Evolutionary conservation across 2,113 vertebrate species (phyloP), one percentile per base, ranked within the genome.

Genomic region (Ammodytes marinus): DNA sequence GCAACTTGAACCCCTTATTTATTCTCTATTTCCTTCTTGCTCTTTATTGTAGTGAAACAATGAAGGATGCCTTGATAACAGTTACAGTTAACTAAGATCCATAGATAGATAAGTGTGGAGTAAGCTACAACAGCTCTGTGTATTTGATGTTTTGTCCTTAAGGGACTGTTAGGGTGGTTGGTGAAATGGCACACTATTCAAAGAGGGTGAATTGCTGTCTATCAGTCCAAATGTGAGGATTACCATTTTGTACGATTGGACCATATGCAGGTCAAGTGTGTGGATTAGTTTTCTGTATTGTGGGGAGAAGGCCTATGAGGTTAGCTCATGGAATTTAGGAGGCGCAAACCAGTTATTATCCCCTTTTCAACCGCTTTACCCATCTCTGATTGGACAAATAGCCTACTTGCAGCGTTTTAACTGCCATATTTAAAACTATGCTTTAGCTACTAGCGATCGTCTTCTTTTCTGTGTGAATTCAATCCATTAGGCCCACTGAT

Each of bases 41-140:
- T 74, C 79, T 85, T 84, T 83, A 85, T 64, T 86, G 42, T 60
- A 52, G 65, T 60, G 39, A 82, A 87, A 83, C 84, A 74, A 80
- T 66, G 68, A 83, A 69, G 54, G 67, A 72, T 82, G 74, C 77
- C 70, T 79, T 83, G 75, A 90, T 87, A 63, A 84, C 74, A 79
- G 47, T 45, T 80, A 84, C 75, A 88, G 74, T 81, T 35, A 58
- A 46, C 53, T n/a, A 37, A 69, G 70, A 88, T 79, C 84, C 72
- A 87, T 75, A 12, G 43, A 47, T 54, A 77, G 81, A 79, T 70
- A 58, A 80, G 45, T 66, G 19, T 17, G 11, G n/a, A 45, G 45
- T 1, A 14, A n/a, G 27, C 75, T 63, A 19, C 74, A 45, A 11
- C 15, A 15, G 39, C 35, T 10, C 46, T n/a, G 14, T 57, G 35